These are phyloP conservation scores for Crotalus horridus DNA, from an alignment of 2,113 vertebrate genomes.

Conservation along the genomic window DNA sequence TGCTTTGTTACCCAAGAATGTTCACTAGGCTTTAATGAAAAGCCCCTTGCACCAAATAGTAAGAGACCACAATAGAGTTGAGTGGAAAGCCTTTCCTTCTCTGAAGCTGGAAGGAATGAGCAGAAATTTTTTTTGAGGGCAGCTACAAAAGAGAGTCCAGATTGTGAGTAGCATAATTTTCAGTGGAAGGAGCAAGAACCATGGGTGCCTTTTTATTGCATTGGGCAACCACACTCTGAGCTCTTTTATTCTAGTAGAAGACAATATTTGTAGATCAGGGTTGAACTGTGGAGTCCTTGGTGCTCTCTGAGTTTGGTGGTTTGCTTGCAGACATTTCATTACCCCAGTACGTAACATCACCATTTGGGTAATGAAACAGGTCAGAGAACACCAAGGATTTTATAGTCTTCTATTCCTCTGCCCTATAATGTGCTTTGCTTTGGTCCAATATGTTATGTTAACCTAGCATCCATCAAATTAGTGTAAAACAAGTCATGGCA, in stretches of 20 bases:
- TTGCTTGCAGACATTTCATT: neutral
- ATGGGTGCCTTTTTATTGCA: conserved; percentile 24
- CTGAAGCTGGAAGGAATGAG: rapidly evolving
- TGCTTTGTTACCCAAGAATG: conserved; percentile 21
- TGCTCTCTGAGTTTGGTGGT: neutral
- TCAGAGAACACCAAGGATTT: neutral
- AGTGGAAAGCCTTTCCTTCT: neutral
- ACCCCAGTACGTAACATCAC: neutral
- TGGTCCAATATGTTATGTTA: neutral
- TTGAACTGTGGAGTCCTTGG: neutral
- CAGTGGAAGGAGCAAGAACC: neutral
- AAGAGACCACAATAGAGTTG: neutral
- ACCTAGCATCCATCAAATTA: neutral
- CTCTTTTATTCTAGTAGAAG: neutral
- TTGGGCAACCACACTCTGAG: neutral
- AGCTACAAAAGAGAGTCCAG: neutral
- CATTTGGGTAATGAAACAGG: neutral
- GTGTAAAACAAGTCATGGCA: neutral
- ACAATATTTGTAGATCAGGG: neutral
- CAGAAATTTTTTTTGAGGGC: neutral
- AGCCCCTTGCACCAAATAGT: neutral
- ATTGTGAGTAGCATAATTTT: neutral
- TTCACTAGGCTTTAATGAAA: rapidly evolving
- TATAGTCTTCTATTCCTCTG: neutral
- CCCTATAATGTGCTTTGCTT: neutral